A percentile compares a stretch with the other conserved stretches of the same genome.
Conservation (phyloP, 2,888 invertebrate species). For the Netelia fuscicornis region DNA sequence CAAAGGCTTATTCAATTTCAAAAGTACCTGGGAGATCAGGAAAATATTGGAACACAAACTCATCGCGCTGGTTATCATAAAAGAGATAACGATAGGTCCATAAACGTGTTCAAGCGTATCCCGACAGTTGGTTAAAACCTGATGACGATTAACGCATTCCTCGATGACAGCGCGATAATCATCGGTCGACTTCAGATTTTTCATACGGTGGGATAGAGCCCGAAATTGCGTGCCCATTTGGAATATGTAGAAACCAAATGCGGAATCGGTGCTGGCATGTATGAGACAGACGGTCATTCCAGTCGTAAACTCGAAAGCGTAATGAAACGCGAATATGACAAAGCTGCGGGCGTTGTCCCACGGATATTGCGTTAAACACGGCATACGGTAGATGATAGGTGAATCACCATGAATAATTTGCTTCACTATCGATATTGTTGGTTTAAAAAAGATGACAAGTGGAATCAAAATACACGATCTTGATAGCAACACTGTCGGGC, state of each 20-base stretch:
- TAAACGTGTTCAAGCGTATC: constrained; percentile 71
- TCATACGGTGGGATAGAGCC: constrained; percentile 63
- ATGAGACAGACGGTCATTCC: constrained; percentile 60
- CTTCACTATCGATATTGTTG: constrained; percentile 31
- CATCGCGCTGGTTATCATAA: constrained; percentile 72
- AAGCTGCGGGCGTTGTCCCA: constrained; percentile 35
- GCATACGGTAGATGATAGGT: constrained; percentile 28
- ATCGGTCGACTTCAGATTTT: constrained; percentile 33
- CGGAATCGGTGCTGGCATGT: constrained; percentile 70
- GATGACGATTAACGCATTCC: constrained; percentile 68
- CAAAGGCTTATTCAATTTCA: too few species aligned
- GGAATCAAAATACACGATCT: neutral
- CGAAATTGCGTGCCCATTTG: constrained; percentile 74
- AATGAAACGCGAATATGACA: constrained; percentile 63
- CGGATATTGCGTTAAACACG: constrained; percentile 51
- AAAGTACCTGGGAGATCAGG: constrained; percentile 70
- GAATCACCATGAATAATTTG: constrained; percentile 26
- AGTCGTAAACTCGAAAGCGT: constrained; percentile 61
- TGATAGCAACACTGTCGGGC: constrained; percentile 3
- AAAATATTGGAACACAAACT: constrained; percentile 75
- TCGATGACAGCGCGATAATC: constrained; percentile 62
- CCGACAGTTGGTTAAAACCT: constrained; percentile 63
- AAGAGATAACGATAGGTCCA: constrained; percentile 73
- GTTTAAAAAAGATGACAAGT: constrained; percentile 14
- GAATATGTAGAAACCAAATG: constrained; percentile 74